Base-by-base conservation (phyloP, 2,888 invertebrate species). In the Apodemia hepburni region DNA sequence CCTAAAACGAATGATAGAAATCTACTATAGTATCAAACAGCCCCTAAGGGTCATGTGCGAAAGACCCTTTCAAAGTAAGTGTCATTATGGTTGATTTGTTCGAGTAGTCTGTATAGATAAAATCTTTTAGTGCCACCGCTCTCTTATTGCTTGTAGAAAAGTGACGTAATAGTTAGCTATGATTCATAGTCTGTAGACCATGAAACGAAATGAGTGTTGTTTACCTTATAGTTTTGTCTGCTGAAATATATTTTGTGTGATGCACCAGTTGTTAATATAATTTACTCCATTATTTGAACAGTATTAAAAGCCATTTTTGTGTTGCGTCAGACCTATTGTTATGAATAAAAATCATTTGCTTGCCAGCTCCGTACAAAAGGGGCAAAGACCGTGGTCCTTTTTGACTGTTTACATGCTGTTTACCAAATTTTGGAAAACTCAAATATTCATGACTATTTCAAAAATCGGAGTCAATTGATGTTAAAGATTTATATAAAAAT, bases 111-210 rank as follows among this genome's bases (percentile, higher is more conserved):
- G 15, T n/a, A 29, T 5, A 54, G 54, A 54, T 54, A 54, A 54
- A 27, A 54, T 54, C 54, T 54, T 45, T 45, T 15, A 54, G 22
- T 22, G 22, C 51, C 12, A 12, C 51, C 64, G 27, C 60, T 60
- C 59, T 64, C 60, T 58, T 60, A 58, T 58, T 60, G 61, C 59
- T 62, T 62, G 64, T 59, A 61, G 61, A 47, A 58, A 49, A 33
- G 64, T 65, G 66, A 67, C 65, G 63, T 58, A 68, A 62, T 27
- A 62, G 58, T 45, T 51, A 61, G 62, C 22, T 54, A 27, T 54
- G 51, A 27, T 15, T 66, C 65, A 65, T 69, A 68, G 69, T 69
- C 69, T 68, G 69, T 64, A 61, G 63, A 33, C 69, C 68, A 68
- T 66, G 68, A 65, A 68, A 68, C 65, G 63, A 65, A 58, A 62